These are phyloP conservation scores for Oligia latruncula DNA, from an alignment of 2,888 invertebrate species.

Conservation along the genomic window DNA sequence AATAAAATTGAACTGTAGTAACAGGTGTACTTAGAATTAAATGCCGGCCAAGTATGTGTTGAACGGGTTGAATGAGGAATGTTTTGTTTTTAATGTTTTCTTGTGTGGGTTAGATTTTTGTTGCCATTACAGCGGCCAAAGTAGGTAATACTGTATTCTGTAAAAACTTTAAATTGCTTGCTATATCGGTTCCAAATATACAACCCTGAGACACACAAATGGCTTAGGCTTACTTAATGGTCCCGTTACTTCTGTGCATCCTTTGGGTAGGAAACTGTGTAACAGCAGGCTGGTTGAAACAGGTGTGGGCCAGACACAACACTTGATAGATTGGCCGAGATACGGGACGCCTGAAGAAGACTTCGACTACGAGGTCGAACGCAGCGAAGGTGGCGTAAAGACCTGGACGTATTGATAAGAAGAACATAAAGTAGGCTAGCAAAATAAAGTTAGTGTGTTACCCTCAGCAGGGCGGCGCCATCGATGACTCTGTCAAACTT, in stretches of 20 bases:
- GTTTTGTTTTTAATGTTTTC: background rate
- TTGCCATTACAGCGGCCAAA: background rate
- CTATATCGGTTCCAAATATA: background rate
- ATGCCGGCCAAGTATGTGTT: background rate
- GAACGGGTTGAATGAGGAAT: background rate
- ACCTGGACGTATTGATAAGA: background rate
- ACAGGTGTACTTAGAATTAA: background rate
- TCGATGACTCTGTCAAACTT: slow-evolving; percentile 82
- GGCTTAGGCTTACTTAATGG: background rate
- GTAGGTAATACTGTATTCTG: background rate
- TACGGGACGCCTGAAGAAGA: background rate
- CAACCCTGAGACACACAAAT: background rate
- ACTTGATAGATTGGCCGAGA: background rate
- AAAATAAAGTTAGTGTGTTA: slow-evolving; percentile 58
- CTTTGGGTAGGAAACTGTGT: background rate
- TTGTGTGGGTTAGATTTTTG: background rate
- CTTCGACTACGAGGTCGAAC: background rate
- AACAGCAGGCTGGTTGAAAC: background rate
- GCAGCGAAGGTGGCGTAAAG: background rate
- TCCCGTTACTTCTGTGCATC: background rate
- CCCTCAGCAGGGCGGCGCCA: slow-evolving; percentile 81
- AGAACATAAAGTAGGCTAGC: background rate
- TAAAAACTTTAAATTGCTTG: background rate
- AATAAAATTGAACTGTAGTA: too few relatives aligned
- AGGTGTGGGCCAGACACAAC: too few relatives aligned